Evolutionary conservation across 2,888 invertebrate species (phyloP), one percentile per base, ranked within the genome.

Genomic region (Melikaiella ostensackeni): DNA sequence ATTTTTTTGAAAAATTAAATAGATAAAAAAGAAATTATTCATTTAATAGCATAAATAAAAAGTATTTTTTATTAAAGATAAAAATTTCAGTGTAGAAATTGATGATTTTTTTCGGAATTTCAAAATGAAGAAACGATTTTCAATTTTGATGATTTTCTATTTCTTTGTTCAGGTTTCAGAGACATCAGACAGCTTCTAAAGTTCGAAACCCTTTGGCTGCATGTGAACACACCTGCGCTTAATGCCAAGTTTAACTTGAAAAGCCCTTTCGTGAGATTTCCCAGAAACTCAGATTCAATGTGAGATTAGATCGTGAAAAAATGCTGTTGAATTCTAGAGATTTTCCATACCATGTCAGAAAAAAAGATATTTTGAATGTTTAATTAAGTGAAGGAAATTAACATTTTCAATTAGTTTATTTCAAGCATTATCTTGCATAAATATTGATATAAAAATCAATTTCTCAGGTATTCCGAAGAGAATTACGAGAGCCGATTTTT

Each of bases 241-340:
- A 70, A 70, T 55, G 70, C 50, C 19, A 70, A 30, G 50, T 70
- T 70, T 70, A 70, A 70, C 33, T 35, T 35, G 35, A 35, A 63
- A 63, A 63, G 33, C 63, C n/a, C 16, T 63, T 62, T 63, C 63
- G 35, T n/a, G 35, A 30, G 5, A 59, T 16, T 59, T 59, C 13
- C 27, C 59, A 16, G 27, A 59, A 13, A 16, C 59, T 59, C 16
- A 59, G 24, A 59, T 59, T 59, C 3, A 59, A 59, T 24, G 7
- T 21, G 21, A 50, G 50, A 50, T n/a, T 50, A 50, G 50, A 55
- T 55, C 55, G 55, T 55, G 55, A 21, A 55, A 21, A 21, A 55
- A 55, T 55, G n/a, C 21, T 55, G 55, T 55, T 55, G 9, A 55
- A 21, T 9, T 55, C 9, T 0, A 55, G 21, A 42, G n/a, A 50